phyloP scores from a whole-genome alignment of 2,888 invertebrate genomes.

The Sicus ferrugineus region DNA sequence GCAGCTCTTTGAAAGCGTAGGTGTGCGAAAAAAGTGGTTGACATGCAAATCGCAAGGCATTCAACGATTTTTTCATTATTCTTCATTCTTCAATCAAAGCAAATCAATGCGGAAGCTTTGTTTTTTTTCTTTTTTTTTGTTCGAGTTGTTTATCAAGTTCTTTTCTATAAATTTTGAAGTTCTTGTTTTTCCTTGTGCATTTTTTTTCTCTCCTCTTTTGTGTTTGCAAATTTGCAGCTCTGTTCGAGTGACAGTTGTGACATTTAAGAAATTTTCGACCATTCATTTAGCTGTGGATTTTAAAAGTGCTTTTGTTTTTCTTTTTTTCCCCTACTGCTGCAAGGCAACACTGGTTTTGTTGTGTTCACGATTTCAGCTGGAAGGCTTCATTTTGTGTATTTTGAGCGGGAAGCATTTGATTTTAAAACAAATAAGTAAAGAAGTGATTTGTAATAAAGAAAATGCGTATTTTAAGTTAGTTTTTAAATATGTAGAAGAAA shows the following conservation, averaged over 20 bases:
- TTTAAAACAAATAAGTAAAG: too few species aligned
- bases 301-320: neutral
- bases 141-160: neutral
- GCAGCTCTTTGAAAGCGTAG: neutral
- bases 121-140: neutral
- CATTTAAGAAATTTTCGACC: conserved; percentile 9
- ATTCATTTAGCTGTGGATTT: conserved; percentile 15
- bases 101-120: conserved; percentile 51
- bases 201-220: neutral
- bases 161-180: neutral
- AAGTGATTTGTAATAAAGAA: too few species aligned
- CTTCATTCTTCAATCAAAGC: conserved; percentile 53
- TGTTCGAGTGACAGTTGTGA: conserved; percentile 25
- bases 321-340: neutral
- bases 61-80: neutral
- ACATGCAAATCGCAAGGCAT: conserved; percentile 24
- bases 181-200: neutral
- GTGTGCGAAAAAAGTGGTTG: neutral
- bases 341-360: neutral
- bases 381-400: too few species aligned
- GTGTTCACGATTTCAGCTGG: neutral
- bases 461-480: neutral
- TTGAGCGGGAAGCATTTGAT: too few species aligned
- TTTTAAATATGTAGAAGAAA: neutral
- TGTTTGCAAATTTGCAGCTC: too few species aligned